Conservation (phyloP, 1,140 invertebrate species). For the Oedothorax gibbosus region DNA sequence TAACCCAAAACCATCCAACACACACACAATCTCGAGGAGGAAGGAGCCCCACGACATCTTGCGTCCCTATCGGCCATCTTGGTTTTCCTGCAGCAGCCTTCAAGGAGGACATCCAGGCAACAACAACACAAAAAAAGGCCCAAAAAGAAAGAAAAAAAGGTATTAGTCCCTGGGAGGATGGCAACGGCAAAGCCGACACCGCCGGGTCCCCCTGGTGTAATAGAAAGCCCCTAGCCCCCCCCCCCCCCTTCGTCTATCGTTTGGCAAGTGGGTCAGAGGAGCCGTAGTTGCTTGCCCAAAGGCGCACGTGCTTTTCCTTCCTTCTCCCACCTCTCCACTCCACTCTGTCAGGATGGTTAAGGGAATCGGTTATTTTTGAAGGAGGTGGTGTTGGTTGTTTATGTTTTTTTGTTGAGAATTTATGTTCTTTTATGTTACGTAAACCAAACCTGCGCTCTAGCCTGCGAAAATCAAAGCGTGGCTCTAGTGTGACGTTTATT, state of each 20-base stretch:
- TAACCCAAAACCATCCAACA: background rate
- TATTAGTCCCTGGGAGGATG: slow-evolving; percentile 47
- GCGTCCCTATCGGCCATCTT: slow-evolving; percentile 56
- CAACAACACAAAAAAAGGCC: background rate
- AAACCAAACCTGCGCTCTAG: no score
- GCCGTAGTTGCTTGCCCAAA: slow-evolving; percentile 28
- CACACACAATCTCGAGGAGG: slow-evolving; percentile 1
- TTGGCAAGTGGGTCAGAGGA: slow-evolving; percentile 54
- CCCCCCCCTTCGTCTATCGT: background rate
- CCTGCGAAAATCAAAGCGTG: no score
- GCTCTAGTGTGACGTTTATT: no score
- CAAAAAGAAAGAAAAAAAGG: slow-evolving; percentile 35
- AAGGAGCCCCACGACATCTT: slow-evolving; percentile 52
- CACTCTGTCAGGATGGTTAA: no score
- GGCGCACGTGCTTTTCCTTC: slow-evolving; percentile 44
- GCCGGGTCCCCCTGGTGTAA: slow-evolving; percentile 47
- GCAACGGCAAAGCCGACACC: slow-evolving; percentile 52
- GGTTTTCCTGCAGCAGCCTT: slow-evolving; percentile 32
- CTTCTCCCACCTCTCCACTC: background rate
- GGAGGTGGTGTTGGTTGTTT: no score
- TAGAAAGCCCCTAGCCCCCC: slow-evolving; percentile 38
- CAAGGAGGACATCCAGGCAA: slow-evolving; percentile 36
- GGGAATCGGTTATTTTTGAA: no score
- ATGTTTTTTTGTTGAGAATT: no score
- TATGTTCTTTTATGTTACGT: no score